Evolutionary conservation across 1,140 invertebrate species (phyloP).

Genomic region (Drosophila neocordata): DNA sequence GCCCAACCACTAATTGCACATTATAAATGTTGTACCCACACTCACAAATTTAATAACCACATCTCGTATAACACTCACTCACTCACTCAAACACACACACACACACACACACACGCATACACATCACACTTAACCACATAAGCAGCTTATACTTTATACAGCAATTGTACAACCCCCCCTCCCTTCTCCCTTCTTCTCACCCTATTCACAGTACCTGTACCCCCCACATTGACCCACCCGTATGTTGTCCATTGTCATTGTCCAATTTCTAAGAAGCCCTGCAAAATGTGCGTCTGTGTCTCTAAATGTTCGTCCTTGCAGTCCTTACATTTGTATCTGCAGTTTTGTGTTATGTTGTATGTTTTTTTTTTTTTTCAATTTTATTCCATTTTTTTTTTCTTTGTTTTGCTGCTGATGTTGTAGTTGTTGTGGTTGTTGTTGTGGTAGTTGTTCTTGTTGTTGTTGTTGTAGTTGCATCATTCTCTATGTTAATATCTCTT

Average conservation of each 20-base stretch:
- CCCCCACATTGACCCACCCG: background rate
- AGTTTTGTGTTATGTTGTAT: constrained; percentile 25
- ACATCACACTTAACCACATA: constrained; percentile 22
- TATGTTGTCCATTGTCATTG: no score
- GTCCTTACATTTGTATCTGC: constrained; percentile 9
- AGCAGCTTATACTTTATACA: constrained; percentile 57
- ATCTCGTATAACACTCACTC: background rate
- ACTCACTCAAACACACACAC: constrained; percentile 11
- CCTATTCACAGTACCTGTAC: background rate
- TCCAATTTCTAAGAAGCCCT: no score
- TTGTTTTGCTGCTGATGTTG: constrained; percentile 49
- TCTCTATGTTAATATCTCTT: constrained; percentile 25
- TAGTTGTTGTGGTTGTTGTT: constrained; percentile 43
- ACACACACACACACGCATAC: constrained; percentile 8
- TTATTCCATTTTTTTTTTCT: constrained; percentile 52
- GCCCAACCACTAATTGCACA: constrained; percentile 52
- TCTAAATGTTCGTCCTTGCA: constrained; percentile 11
- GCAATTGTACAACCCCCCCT: constrained; percentile 21
- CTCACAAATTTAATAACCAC: constrained; percentile 38
- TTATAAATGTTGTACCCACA: constrained; percentile 48
- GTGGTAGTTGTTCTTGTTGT: constrained; percentile 39
- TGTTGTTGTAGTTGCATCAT: constrained; percentile 51
- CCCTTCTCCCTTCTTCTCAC: no score
- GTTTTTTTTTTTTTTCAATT: constrained; percentile 51
- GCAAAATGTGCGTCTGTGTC: constrained; percentile 4